These are phyloP conservation scores for Takifugu flavidus DNA, from an alignment of 2,113 vertebrate species.

Conservation along the genomic window DNA sequence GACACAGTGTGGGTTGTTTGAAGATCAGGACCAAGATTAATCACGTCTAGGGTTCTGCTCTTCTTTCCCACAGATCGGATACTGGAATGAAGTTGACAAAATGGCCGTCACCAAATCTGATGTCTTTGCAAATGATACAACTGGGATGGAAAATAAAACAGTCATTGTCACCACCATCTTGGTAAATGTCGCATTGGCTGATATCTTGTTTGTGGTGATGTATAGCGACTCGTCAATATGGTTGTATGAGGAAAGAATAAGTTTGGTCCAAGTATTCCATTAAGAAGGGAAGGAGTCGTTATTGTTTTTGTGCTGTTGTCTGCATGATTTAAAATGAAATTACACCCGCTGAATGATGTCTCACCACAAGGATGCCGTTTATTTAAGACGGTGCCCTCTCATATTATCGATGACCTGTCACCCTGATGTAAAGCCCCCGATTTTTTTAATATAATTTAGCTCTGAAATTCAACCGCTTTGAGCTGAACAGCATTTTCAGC, in stretches of 20 bases:
- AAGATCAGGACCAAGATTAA: background rate
- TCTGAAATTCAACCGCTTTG: constrained; percentile 14
- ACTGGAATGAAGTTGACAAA: constrained; percentile 98
- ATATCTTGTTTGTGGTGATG: no score
- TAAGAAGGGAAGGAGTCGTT: no score
- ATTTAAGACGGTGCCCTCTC: constrained; percentile 3
- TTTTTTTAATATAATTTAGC: background rate
- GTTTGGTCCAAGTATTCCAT: no score
- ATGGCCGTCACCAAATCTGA: constrained; percentile 96
- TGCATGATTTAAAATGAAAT: background rate
- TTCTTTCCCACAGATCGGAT: constrained; percentile 85
- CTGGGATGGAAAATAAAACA: constrained; percentile 96
- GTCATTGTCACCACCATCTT: constrained; percentile 97
- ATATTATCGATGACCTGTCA: constrained; percentile 7
- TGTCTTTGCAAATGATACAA: constrained; percentile 88
- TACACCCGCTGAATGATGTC: background rate
- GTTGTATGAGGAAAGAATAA: no score
- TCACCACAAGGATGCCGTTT: background rate
- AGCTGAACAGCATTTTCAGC: constrained; percentile 15
- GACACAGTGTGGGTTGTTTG: constrained; percentile 1
- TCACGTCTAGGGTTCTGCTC: background rate
- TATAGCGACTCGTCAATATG: no score
- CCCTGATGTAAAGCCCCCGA: background rate
- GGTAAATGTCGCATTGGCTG: constrained; percentile 74
- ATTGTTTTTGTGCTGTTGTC: background rate